phyloP scores from a whole-genome alignment of 2,888 invertebrate species.

The Taphrorychus bicolor region DNA sequence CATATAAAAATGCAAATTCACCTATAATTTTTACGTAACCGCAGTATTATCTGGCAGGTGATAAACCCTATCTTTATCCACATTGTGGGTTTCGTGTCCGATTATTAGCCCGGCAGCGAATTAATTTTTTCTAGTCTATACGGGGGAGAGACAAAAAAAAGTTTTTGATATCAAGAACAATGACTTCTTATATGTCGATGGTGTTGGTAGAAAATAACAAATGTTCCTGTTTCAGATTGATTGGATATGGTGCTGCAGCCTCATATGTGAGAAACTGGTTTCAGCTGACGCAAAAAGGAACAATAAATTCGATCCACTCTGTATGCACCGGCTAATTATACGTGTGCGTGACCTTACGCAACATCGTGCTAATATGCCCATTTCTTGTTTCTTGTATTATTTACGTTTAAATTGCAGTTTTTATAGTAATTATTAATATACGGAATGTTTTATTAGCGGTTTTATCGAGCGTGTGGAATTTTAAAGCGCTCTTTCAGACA shows the following conservation, averaged over 20 bases:
- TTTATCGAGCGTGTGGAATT: neutral
- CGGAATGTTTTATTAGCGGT: conserved; percentile 18
- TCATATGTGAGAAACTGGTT: neutral
- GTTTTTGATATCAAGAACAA: no score
- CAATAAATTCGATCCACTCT: neutral
- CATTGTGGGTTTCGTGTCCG: conserved; percentile 15
- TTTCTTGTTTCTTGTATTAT: conserved; percentile 22
- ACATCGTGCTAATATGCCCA: conserved; percentile 22
- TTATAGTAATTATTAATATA: conserved; percentile 16
- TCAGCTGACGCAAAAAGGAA: neutral
- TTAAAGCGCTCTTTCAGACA: neutral
- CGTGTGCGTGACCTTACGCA: conserved; percentile 34
- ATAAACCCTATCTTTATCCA: conserved; percentile 31
- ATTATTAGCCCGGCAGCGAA: neutral
- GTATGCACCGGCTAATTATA: conserved; percentile 1
- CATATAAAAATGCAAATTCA: conserved; percentile 27
- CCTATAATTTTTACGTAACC: conserved; percentile 33
- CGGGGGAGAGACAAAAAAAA: no score
- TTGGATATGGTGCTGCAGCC: neutral
- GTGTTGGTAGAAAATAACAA: no score
- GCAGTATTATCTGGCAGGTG: conserved; percentile 25
- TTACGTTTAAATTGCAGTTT: conserved; percentile 15
- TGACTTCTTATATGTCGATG: no score
- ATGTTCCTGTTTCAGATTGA: no score
- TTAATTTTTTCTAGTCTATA: neutral